Evolutionary conservation across 2,113 vertebrate genomes (phyloP), one percentile per base, ranked within the genome.

Genomic region (Conger conger): DNA sequence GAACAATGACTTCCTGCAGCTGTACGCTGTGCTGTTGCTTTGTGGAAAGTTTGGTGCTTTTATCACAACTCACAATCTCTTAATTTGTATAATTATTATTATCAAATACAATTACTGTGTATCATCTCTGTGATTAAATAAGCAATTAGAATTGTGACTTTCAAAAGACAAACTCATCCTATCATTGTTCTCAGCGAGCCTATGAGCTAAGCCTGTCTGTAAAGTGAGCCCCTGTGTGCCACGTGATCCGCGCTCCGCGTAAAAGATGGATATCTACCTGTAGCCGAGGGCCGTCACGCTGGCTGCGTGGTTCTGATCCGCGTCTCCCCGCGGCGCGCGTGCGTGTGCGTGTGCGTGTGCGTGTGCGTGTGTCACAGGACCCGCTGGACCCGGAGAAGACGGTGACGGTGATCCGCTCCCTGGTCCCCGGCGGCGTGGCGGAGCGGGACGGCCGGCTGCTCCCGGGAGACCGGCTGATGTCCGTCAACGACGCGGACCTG

Each of bases 401-500:
- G 0, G 97, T 99, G 63, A 97, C 99, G 84, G 96, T 99, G 73
- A 98, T 99, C 91, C 97, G 97, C 18, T 99, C 98, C 1, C 91
- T 99, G 88, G 98, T 99, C 79, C 96, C 97, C 45, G 96, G 96
- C 0, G 97, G 98, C 16, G 92, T 97, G 86, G 98, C 98, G 0
- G 97, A 99, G 83, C 93, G 89, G 89, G 97, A 99, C 84, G 97
- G 97, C 2, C 91, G 95, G 36, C 96, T 99, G 86, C 94, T 98
- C 60, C 98, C 98, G 0, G 98, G 98, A 30, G 98, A 99, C 88
- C 92, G 98, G 3, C 96, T 99, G 86, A 95, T 99, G 96, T 99
- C 96, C 86, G 98, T 99, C 87, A 98, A 99, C 0, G 94, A 96
- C 36, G 91, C 85, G 57, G 95, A 96, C 88, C 85, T 99, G 91